Percentiles rank a stretch among this genome's conserved stretches.
Evolutionary conservation across 1,140 invertebrate species (phyloP).

Genomic region (Calephelis virginiensis): DNA sequence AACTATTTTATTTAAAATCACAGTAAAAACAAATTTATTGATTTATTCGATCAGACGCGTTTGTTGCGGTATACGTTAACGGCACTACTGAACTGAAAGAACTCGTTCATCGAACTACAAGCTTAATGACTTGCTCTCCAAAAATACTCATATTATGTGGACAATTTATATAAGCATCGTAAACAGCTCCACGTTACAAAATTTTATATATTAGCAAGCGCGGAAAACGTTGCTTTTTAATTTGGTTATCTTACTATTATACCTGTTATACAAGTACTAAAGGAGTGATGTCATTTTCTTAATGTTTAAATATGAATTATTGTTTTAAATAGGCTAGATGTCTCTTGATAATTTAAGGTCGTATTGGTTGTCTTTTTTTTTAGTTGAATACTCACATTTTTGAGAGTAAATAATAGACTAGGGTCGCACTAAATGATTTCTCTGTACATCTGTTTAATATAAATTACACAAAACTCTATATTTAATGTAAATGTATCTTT

Average conservation of each 20-base stretch:
- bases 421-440: too few species aligned
- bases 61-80: not conserved
- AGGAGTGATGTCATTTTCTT: not conserved
- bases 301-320: not conserved
- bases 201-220: not conserved
- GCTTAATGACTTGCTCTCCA: constrained; percentile 41
- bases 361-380: too few species aligned
- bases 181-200: not conserved
- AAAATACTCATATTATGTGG: constrained; percentile 33
- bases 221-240: not conserved
- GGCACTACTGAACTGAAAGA: constrained; percentile 1
- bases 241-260: constrained; percentile 6
- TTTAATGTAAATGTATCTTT: too few species aligned
- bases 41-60: constrained; percentile 5
- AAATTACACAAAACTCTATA: too few species aligned
- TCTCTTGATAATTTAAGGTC: too few species aligned
- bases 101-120: constrained; percentile 16
- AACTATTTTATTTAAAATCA: not conserved
- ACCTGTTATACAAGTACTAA: constrained; percentile 3
- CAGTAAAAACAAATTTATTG: not conserved
- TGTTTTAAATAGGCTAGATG: too few species aligned
- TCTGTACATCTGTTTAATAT: too few species aligned
- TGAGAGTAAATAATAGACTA: too few species aligned
- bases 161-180: constrained; percentile 14
- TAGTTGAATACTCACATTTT: too few species aligned